Conservation (phyloP, 2,888 invertebrate species). For the Trypoxylon attenuatum region DNA sequence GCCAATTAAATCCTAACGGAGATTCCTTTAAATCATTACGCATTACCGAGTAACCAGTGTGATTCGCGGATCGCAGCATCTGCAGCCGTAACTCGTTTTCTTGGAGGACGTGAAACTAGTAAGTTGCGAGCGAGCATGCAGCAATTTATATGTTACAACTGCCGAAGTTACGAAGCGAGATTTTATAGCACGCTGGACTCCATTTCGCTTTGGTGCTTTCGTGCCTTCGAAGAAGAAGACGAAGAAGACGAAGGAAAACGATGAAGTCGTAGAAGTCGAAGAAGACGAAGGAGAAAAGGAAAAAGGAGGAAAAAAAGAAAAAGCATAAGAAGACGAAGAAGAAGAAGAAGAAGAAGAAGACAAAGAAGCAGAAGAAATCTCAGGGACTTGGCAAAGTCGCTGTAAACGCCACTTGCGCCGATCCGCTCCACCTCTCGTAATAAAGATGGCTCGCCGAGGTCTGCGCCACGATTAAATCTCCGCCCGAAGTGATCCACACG, state of each 20-base stretch:
- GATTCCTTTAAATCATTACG: constrained; percentile 16
- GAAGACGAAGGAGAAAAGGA: too few species aligned
- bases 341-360: too few species aligned
- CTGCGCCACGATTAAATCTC: constrained; percentile 32
- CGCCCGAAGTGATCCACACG: neutral
- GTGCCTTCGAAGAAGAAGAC: too few species aligned
- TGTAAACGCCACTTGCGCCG: constrained; percentile 37
- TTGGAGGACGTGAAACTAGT: constrained; percentile 35
- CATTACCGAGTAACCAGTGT: too few species aligned
- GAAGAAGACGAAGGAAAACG: too few species aligned
- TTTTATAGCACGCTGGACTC: constrained; percentile 28
- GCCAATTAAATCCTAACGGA: constrained; percentile 30
- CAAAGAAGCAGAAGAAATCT: too few species aligned
- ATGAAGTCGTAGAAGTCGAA: too few species aligned
- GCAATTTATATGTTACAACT: constrained; percentile 56
- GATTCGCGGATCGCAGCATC: constrained; percentile 40
- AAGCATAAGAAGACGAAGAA: too few species aligned
- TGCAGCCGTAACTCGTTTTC: constrained; percentile 39
- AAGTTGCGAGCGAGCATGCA: constrained; percentile 40
- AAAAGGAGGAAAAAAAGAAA: too few species aligned
- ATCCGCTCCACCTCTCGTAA: constrained; percentile 26
- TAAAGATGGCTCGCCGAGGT: constrained; percentile 28
- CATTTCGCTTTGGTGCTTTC: neutral
- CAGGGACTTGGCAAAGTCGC: constrained; percentile 7
- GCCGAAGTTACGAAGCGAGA: constrained; percentile 52